Evolutionary conservation across 2,113 vertebrate genomes (phyloP), one percentile per base, ranked within the genome.

Genomic region (Catagonus wagneri): DNA sequence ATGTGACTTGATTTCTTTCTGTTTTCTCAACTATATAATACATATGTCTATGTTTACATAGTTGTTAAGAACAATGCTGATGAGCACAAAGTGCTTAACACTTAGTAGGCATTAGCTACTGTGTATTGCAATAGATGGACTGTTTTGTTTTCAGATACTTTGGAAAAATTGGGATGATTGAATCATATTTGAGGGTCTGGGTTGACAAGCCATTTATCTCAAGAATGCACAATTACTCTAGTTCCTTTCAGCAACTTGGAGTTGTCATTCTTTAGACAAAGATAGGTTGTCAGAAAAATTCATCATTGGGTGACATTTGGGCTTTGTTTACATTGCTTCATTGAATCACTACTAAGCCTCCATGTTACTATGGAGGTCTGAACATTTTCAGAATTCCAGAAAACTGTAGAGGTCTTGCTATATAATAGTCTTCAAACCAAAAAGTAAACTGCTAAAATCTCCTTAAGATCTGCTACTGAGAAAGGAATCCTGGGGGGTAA

Each of bases 131-230:
- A 32, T 58, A 90, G 60, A 13, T 61, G 9, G 19, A 16, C n/a
- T 66, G 14, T 34, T 78, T 71, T 9, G 32, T 92, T 78, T 61
- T 13, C 29, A 79, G 19, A 58, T 74, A 54, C 19, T 83, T 95
- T 65, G 39, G 11, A 8, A 89, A 95, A 95, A 74, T 74, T 74
- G 27, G n/a, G 29, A 72, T 79, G 83, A 94, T 61, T 93, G 58
- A 95, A 91, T 71, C 14, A 91, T 76, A 89, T 94, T 93, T 94
- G 20, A 96, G 44, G 27, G 7, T 85, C 22, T 92, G 72, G 29
- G 13, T 63, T 93, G 84, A 90, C 81, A 95, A 93, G 80, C 9
- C 15, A 56, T 95, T 95, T 94, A 78, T 78, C 39, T 95, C 68
- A 69, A 83, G 68, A 93, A 69, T 92, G 17, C 2, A 81, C 13